Base-by-base conservation (phyloP, 2,113 vertebrate species). In the Phaethornis superciliosus region DNA sequence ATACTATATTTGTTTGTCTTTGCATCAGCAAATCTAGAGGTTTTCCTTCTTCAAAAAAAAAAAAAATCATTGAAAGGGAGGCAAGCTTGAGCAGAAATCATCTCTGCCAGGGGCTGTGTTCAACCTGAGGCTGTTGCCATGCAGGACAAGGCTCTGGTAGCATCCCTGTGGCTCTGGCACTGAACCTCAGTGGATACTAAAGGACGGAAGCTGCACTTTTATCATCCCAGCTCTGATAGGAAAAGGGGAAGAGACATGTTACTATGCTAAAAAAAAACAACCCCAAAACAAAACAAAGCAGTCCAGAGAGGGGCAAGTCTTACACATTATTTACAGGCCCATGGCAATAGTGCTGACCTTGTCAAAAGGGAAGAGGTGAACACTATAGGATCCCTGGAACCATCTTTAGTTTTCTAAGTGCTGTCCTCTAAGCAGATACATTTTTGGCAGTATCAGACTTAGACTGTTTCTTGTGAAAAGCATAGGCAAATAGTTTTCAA, bases 381-480 rank as follows among this genome's bases (percentile, higher is more conserved):
- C 30, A 18, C 51, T 78, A 4, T 67, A 76, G 89, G 83, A 92
- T 67, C 85, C 80, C 78, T 96, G 94, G 56, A 88, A 51, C 27
- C 24, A 56, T 26, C 64, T 59, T 0, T 4, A 15, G 49, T 70
- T 63, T 71, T 89, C 49, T 68, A 90, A 85, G 70, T 78, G 69
- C 81, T 54, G 22, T 86, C 81, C 79, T 76, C 52, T 80, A 80
- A 90, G 52, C 65, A 24, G 27, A 68, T 90, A 32, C 28, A 33
- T 96, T 92, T 92, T 96, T 89, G 42, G 23, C 95, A 94, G 59
- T 93, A 92, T 92, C 96, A 95, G 35, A 81, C 74, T 81, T 84
- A 90, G 72, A 60, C 77, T 82, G 35, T 94, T 97, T 95, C 86
- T 97, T 96, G 89, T 60, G n/a, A 96, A 96, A 96, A 65, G 82